Evolutionary conservation across 2,797 vertebrate species (phyloP).

Genomic region (Paguma larvata): DNA sequence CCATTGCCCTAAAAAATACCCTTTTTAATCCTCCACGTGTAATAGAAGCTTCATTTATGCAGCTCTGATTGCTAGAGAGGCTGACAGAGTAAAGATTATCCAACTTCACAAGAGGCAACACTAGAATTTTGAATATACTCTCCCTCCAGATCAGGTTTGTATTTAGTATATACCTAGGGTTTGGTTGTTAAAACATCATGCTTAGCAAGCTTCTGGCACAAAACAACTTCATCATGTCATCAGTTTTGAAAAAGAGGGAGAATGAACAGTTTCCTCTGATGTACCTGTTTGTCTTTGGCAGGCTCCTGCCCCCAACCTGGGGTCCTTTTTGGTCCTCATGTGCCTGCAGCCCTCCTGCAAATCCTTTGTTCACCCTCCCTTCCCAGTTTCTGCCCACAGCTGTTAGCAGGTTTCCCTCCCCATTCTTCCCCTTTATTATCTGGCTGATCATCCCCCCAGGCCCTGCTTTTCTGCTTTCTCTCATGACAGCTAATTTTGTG

Average conservation of each 20-base stretch:
- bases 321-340: not conserved
- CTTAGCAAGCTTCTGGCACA: not conserved
- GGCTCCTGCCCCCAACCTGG: not conserved
- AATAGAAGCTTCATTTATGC: not conserved
- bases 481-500: slow-evolving; percentile 71
- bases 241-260: not conserved
- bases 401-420: not conserved
- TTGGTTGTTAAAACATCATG: not conserved
- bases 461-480: slow-evolving; percentile 45
- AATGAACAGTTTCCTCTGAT: not conserved
- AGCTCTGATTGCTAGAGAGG: not conserved
- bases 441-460: not conserved
- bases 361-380: not conserved
- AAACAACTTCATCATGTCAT: not conserved
- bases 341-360: not conserved
- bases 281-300: not conserved
- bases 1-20: not conserved
- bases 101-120: not conserved
- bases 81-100: not conserved
- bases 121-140: not conserved
- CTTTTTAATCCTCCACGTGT: not conserved
- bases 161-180: not conserved
- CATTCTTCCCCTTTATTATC: not conserved
- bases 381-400: not conserved
- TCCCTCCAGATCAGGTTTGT: not conserved